phyloP scores from a whole-genome alignment of 53 echinoderm and acorn worm species.

The Henricia sp. region DNA sequence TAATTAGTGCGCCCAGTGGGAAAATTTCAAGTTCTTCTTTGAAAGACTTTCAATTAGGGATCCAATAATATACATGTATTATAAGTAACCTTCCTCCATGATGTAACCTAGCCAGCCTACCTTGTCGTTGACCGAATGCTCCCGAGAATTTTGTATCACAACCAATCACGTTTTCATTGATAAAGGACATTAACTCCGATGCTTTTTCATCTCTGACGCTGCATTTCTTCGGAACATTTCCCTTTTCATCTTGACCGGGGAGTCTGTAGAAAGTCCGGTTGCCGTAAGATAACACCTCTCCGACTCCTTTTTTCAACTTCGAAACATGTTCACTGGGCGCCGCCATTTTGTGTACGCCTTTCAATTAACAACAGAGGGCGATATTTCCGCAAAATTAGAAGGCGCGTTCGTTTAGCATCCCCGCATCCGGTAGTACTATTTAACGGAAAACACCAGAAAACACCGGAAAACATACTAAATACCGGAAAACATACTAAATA shows the following conservation, averaged over 20 bases:
- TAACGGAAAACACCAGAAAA: too few species aligned
- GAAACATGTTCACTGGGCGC: not conserved
- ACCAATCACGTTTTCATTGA: slow-evolving; percentile 79
- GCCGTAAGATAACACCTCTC: slow-evolving; percentile 15
- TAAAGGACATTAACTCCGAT: slow-evolving; percentile 53
- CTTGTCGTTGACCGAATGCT: slow-evolving; percentile 84
- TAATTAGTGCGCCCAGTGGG: too few species aligned
- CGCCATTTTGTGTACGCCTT: not conserved
- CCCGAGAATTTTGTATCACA: slow-evolving; percentile 72
- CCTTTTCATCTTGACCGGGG: not conserved
- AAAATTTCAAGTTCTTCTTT: too few species aligned
- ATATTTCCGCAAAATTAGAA: too few species aligned
- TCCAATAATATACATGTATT: not conserved
- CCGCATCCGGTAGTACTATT: too few species aligned
- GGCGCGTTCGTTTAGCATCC: too few species aligned
- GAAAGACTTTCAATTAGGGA: too few species aligned
- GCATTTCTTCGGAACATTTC: not conserved
- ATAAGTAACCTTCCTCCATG: too few species aligned
- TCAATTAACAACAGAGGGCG: not conserved
- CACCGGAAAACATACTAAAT: too few species aligned
- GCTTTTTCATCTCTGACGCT: not conserved
- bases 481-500: too few species aligned
- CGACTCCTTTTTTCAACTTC: not conserved
- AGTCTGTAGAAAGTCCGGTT: slow-evolving; percentile 65
- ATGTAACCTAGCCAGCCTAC: slow-evolving; percentile 26